Percentiles rank a stretch among this genome's conserved stretches.
phyloP scores from a whole-genome alignment of 53 echinoderm and acorn worm genomes.

The Paracentrotus lividus region DNA sequence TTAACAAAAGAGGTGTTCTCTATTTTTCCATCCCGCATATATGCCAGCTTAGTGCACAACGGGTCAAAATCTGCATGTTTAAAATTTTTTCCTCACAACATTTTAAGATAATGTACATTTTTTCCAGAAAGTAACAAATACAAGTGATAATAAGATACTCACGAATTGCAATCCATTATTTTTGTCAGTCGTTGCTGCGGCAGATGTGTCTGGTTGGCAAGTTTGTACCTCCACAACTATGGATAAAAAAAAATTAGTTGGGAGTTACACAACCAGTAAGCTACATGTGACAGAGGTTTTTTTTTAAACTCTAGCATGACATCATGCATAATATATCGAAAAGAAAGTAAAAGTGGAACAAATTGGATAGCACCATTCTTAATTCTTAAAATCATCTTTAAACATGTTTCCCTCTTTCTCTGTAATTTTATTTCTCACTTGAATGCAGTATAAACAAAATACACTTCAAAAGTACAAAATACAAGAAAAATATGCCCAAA shows the following conservation, averaged over 20 bases:
- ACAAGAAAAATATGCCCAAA: not conserved
- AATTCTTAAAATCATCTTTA: not conserved
- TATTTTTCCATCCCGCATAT: too few relatives aligned
- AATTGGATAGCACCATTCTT: not conserved
- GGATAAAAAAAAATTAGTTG: conserved; percentile 30
- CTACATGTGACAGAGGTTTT: too few relatives aligned
- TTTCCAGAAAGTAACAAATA: not conserved
- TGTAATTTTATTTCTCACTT: not conserved
- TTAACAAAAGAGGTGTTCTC: too few relatives aligned
- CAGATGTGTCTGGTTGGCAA: conserved; percentile 69
- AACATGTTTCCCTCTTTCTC: not conserved
- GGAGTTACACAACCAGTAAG: not conserved
- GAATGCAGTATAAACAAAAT: not conserved
- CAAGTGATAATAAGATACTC: conserved; percentile 1
- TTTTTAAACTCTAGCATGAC: too few relatives aligned
- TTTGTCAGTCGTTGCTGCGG: conserved; percentile 78
- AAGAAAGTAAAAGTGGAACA: not conserved
- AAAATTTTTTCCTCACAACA: too few relatives aligned
- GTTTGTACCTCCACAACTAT: conserved; percentile 84
- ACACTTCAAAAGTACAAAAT: not conserved
- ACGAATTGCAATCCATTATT: conserved; percentile 79
- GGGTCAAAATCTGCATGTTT: too few relatives aligned
- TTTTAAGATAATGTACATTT: not conserved
- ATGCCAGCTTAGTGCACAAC: too few relatives aligned
- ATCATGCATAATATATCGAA: not conserved